These are phyloP conservation scores for Amphimedon queenslandica DNA, from an alignment of 37 sponge, comb jelly and placozoan genomes.

Conservation along the genomic window DNA sequence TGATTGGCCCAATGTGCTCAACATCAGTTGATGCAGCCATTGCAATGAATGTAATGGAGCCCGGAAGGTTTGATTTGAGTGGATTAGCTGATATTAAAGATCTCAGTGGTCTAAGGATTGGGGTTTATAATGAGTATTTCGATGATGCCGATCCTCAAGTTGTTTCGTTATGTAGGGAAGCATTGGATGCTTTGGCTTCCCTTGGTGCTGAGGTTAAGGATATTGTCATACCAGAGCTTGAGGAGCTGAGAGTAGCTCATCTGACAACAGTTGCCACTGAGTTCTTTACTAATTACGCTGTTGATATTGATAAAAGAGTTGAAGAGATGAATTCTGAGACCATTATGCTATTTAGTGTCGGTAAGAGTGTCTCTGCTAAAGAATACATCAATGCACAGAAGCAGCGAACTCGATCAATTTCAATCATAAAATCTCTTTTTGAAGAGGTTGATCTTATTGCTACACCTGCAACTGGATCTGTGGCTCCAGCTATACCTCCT, in stretches of 20 bases:
- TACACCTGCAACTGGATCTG: slow-evolving; percentile 27
- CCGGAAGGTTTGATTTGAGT: too few relatives aligned
- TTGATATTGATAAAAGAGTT: slow-evolving; percentile 24
- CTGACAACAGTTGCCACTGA: slow-evolving; percentile 15
- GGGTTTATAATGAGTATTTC: slow-evolving; percentile 9
- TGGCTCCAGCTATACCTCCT: slow-evolving; percentile 21
- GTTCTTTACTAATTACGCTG: slow-evolving; percentile 3
- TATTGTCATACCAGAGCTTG: slow-evolving; percentile 17
- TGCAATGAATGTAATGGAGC: slow-evolving; percentile 38
- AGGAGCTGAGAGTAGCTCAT: slow-evolving; percentile 11
- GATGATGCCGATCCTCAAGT: background rate
- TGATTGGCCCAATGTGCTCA: slow-evolving; percentile 54
- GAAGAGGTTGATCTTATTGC: slow-evolving; percentile 20
- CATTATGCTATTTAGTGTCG: background rate
- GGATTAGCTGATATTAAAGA: too few relatives aligned
- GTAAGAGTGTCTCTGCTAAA: background rate
- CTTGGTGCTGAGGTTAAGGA: slow-evolving; percentile 8
- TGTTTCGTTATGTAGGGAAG: slow-evolving; percentile 3
- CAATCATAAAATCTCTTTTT: slow-evolving; percentile 11
- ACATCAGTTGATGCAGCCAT: slow-evolving; percentile 66
- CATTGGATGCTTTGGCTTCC: background rate
- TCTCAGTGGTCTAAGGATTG: slow-evolving; percentile 2
- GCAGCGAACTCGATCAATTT: slow-evolving; percentile 44
- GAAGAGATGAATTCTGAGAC: slow-evolving; percentile 14
- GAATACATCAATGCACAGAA: slow-evolving; percentile 22